phyloP scores from a whole-genome alignment of 2,888 invertebrate species.

The Antitype chi region DNA sequence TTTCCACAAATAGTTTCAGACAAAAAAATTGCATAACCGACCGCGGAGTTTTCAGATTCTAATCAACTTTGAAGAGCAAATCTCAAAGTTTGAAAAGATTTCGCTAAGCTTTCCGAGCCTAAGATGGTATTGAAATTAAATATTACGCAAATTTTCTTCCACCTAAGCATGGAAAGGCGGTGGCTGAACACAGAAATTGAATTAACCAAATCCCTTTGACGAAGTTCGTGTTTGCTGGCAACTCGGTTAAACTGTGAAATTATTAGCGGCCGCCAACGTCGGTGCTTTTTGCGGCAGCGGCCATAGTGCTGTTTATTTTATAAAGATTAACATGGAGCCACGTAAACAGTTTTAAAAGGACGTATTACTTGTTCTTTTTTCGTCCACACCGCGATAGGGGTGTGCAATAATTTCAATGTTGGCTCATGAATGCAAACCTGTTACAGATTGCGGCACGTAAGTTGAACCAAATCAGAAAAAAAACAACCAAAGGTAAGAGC shows the following conservation, averaged over 20 bases:
- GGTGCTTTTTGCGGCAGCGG: constrained; percentile 69
- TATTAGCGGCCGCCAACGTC: constrained; percentile 76
- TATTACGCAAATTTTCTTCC: constrained; percentile 83
- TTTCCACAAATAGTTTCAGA: constrained; percentile 52
- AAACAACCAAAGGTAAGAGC: too few species aligned
- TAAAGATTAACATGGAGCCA: constrained; percentile 63
- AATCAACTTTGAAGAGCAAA: constrained; percentile 72
- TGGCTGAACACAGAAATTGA: constrained; percentile 83
- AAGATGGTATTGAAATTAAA: constrained; percentile 83
- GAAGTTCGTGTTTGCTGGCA: constrained; percentile 82
- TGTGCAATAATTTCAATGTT: neutral
- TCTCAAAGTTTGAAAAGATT: constrained; percentile 74
- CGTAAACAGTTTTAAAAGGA: constrained; percentile 38
- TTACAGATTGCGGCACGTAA: neutral
- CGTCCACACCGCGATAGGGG: neutral
- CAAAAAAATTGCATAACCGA: constrained; percentile 52
- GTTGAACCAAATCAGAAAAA: too few species aligned
- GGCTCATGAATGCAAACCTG: neutral
- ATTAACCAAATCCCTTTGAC: constrained; percentile 85
- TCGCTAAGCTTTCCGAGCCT: constrained; percentile 75
- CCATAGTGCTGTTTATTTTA: constrained; percentile 68
- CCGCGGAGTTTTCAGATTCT: constrained; percentile 65
- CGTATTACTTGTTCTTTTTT: constrained; percentile 20
- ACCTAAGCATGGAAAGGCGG: constrained; percentile 78
- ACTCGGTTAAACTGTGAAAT: constrained; percentile 80